A percentile compares a stretch with the other conserved stretches of the same genome.
These are phyloP conservation scores for Phyllotreta cruciferae DNA, from an alignment of 2,888 invertebrate genomes.

Conservation along the genomic window DNA sequence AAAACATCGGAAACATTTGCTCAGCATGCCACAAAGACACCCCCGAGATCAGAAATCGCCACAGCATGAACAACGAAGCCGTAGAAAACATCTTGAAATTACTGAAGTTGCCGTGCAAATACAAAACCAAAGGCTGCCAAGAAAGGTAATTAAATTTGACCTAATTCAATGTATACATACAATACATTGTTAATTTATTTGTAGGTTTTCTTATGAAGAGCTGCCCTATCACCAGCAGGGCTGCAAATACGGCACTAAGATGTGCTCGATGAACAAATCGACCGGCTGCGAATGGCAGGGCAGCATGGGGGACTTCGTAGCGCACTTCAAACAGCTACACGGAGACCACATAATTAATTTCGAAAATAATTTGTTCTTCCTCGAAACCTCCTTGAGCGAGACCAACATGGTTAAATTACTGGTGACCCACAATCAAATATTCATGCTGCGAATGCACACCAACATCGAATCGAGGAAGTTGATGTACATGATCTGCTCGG, in stretches of 20 bases:
- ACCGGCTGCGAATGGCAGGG: constrained; percentile 48
- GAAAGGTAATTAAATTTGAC: constrained; percentile 26
- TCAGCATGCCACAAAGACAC: constrained; percentile 46
- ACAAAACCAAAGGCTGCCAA: constrained; percentile 46
- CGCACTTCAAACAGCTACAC: constrained; percentile 50
- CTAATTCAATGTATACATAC: neutral
- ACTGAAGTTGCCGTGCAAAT: constrained; percentile 49
- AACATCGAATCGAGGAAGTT: constrained; percentile 45
- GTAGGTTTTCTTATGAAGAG: constrained; percentile 37
- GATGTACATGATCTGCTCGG: constrained; percentile 49
- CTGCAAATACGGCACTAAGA: constrained; percentile 46
- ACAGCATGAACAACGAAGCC: constrained; percentile 41
- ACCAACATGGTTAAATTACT: constrained; percentile 47
- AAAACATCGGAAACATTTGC: constrained; percentile 51
- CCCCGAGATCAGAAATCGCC: constrained; percentile 26
- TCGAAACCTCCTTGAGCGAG: constrained; percentile 48
- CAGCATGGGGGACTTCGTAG: constrained; percentile 44
- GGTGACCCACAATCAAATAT: constrained; percentile 46
- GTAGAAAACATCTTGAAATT: constrained; percentile 46
- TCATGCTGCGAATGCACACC: constrained; percentile 47
- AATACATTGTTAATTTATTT: neutral
- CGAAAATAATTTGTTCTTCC: constrained; percentile 46
- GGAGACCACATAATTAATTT: constrained; percentile 49
- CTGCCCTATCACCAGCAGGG: constrained; percentile 43
- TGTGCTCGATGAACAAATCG: constrained; percentile 43